Conservation (phyloP, 2,113 vertebrate species). For the Nothobranchius furzeri region DNA sequence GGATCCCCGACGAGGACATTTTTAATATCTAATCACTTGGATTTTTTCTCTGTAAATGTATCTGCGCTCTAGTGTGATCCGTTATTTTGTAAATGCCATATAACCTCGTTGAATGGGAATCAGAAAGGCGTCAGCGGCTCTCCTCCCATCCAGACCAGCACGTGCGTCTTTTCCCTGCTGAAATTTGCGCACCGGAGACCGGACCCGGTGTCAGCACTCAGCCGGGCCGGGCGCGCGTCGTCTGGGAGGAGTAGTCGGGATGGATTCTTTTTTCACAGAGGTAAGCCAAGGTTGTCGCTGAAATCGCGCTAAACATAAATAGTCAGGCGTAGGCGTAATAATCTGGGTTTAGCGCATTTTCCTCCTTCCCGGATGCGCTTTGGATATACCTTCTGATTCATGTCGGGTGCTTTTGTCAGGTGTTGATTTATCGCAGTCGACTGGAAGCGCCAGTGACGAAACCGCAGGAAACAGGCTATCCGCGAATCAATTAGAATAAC, state of each 20-base stretch:
- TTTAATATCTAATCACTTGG: constrained; percentile 35
- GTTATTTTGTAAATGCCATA: constrained; percentile 8
- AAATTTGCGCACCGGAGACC: constrained; percentile 49
- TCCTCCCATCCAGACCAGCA: constrained; percentile 19
- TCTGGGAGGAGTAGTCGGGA: constrained; percentile 69
- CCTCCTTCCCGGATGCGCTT: constrained; percentile 6
- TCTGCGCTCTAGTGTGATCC: constrained; percentile 26
- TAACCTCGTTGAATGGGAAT: constrained; percentile 72
- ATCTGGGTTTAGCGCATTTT: neutral
- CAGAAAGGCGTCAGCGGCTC: constrained; percentile 42
- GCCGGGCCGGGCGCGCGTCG: constrained; percentile 60
- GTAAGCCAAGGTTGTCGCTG: constrained; percentile 58
- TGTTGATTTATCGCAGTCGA: constrained; percentile 40
- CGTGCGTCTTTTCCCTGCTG: constrained; percentile 25
- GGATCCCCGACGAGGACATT: constrained; percentile 57
- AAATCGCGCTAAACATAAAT: constrained; percentile 2
- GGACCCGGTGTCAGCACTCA: constrained; percentile 57
- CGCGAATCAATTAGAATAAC: neutral
- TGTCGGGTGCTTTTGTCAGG: constrained; percentile 38
- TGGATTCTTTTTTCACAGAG: constrained; percentile 81
- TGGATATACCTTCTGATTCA: constrained; percentile 2
- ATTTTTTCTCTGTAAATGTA: constrained; percentile 35
- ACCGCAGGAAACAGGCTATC: constrained; percentile 6
- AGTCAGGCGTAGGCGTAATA: neutral
- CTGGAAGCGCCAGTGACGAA: neutral